Evolutionary conservation across 2,888 invertebrate genomes (phyloP), one percentile per base, ranked within the genome.

Genomic region (Cheilosia variabilis): DNA sequence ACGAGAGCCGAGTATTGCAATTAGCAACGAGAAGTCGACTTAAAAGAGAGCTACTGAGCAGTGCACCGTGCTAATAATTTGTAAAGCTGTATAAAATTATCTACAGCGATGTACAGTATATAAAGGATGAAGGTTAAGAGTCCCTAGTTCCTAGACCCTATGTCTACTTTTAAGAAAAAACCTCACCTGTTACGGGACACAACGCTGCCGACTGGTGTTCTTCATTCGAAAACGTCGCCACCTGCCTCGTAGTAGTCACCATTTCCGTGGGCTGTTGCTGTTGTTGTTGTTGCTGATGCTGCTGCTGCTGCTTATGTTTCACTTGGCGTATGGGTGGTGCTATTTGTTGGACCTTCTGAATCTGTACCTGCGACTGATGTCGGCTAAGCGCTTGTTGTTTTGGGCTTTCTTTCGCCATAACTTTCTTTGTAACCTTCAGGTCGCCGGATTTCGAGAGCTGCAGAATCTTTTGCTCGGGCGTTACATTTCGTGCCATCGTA

Each of bases 171-270:
- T 2, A 31, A 13, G 13, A 17, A 7, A 13, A 75, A 22, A 89
- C 88, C 69, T 90, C 89, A 69, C 95, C 95, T 2, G 95, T 95
- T 17, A 94, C 91, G 1, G 95, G 95, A 89, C 96, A 96, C 87
- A 97, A 93, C 57, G 96, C 95, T 7, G 91, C 89, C 50, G 91
- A 88, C 77, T 91, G 89, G 22, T 90, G 82, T 17, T 90, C 90
- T n/a, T 90, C 90, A 47, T 88, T 89, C 7, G 45, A 81, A 37
- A 71, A 87, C 13, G 62, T 24, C 62, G 87, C 71, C 75, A 88
- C 65, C 53, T 88, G 87, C 34, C 88, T 87, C 27, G 88, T 88
- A 2, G 88, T 80, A 24, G 88, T 88, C 50, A 88, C 90, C 87
- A 66, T 81, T n/a, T 88, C 87, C 0, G 89, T 71, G 10, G 45